Conservation (phyloP, 2,888 invertebrate genomes). For the Nematopogon swammerdamellus region DNA sequence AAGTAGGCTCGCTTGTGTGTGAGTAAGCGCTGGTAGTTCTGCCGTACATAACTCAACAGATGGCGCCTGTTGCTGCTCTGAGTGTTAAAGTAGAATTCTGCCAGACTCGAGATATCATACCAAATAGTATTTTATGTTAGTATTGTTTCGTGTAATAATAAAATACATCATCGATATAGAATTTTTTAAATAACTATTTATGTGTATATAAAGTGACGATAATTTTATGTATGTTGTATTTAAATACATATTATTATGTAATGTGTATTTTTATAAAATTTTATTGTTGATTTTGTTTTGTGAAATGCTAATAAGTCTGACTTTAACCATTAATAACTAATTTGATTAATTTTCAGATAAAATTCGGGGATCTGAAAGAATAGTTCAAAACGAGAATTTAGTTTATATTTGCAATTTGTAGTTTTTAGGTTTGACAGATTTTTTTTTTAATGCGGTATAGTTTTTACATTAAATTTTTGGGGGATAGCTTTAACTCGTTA, state of each 20-base stretch:
- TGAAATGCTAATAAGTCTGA: slow-evolving; percentile 50
- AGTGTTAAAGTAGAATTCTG: slow-evolving; percentile 37
- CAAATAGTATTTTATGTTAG: slow-evolving; percentile 57
- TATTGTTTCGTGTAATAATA: slow-evolving; percentile 29
- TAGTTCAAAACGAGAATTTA: slow-evolving; percentile 20
- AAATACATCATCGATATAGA: slow-evolving; percentile 38
- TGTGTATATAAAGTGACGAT: slow-evolving; percentile 44
- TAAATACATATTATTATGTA: slow-evolving; percentile 52
- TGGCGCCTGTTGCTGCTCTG: too few species aligned
- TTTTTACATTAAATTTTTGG: neutral
- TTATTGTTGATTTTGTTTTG: slow-evolving; percentile 46
- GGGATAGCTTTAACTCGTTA: neutral
- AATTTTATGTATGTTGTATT: slow-evolving; percentile 45
- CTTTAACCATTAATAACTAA: slow-evolving; percentile 41
- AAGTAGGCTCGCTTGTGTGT: too few species aligned
- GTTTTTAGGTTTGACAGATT: slow-evolving; percentile 16
- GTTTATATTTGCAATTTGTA: slow-evolving; percentile 26
- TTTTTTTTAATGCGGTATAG: neutral
- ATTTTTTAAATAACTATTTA: slow-evolving; percentile 36
- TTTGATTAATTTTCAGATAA: slow-evolving; percentile 35
- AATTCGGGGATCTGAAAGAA: slow-evolving; percentile 2
- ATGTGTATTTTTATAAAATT: slow-evolving; percentile 37
- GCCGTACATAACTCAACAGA: too few species aligned
- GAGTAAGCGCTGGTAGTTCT: too few species aligned
- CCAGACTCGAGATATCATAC: slow-evolving; percentile 42